phyloP scores from a whole-genome alignment of 2,113 vertebrate species.

The Phaethornis superciliosus region DNA sequence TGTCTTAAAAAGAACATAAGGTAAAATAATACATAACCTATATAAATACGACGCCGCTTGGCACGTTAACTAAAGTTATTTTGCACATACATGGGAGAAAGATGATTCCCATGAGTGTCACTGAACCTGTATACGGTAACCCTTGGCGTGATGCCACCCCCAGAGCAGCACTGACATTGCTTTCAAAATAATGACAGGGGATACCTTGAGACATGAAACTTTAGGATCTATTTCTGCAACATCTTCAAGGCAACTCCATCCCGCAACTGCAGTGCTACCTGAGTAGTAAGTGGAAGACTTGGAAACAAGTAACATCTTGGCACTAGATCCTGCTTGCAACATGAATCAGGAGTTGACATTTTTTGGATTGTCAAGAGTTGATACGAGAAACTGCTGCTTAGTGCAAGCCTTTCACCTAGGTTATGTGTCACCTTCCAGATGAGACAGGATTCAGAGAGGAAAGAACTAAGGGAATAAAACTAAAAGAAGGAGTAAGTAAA shows the following conservation, averaged over 20 bases:
- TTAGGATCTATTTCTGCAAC: background rate
- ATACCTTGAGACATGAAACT: background rate
- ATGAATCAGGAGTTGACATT: slow-evolving; percentile 17
- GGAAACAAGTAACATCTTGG: background rate
- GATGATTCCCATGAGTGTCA: background rate
- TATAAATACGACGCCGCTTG: background rate
- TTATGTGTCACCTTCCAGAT: background rate
- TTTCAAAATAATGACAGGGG: background rate
- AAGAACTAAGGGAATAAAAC: background rate
- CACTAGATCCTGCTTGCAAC: slow-evolving; percentile 2
- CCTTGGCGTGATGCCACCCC: background rate
- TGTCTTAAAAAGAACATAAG: background rate
- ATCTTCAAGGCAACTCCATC: background rate
- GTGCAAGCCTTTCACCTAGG: slow-evolving; percentile 41
- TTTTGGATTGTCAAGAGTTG: slow-evolving; percentile 31
- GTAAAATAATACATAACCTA: background rate
- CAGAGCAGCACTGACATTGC: background rate
- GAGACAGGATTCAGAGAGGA: background rate
- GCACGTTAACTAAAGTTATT: background rate
- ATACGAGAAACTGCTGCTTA: slow-evolving; percentile 25
- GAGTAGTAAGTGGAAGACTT: background rate
- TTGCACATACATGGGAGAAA: background rate
- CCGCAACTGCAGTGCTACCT: background rate
- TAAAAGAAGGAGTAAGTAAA: background rate
- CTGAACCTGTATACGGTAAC: fast-evolving